phyloP scores from a whole-genome alignment of 2,797 vertebrate genomes.

The Corythornis leucogaster region DNA sequence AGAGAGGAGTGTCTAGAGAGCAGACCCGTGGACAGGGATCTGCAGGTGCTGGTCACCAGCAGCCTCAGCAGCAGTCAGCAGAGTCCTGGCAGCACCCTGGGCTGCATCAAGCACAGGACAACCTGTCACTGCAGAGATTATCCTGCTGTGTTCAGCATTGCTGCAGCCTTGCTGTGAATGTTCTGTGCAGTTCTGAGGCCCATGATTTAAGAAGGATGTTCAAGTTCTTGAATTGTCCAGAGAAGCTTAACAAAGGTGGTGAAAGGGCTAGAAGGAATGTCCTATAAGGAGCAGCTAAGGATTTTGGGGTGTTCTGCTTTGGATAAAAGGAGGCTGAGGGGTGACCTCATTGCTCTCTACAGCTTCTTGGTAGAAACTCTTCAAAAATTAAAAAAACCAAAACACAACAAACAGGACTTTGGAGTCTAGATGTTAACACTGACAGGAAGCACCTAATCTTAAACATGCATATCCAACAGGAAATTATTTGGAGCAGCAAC shows the following conservation, averaged over 20 bases:
- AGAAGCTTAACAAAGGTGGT: not conserved
- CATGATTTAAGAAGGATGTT: not conserved
- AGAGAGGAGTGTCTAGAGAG: not conserved
- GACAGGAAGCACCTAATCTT: not conserved
- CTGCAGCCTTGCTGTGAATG: not conserved
- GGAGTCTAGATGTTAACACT: not conserved
- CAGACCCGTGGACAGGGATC: not conserved
- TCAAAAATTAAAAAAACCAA: not conserved
- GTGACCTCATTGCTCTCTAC: not conserved
- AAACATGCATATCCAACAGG: not conserved
- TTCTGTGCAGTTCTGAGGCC: not conserved
- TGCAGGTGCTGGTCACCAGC: not conserved
- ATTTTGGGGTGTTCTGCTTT: not conserved
- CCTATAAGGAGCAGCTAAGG: not conserved
- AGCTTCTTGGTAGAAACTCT: not conserved
- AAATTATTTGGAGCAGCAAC: not conserved
- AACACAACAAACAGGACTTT: not conserved
- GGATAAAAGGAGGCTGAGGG: too few relatives aligned
- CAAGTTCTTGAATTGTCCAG: not conserved
- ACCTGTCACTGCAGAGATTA: not conserved
- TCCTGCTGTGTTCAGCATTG: not conserved
- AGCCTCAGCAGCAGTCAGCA: not conserved
- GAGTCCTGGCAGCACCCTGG: not conserved
- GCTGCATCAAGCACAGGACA: not conserved
- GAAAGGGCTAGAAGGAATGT: not conserved